Percentiles rank a stretch among this genome's conserved stretches.
Evolutionary conservation across 2,113 vertebrate species (phyloP).

Genomic region (Poecile atricapillus): DNA sequence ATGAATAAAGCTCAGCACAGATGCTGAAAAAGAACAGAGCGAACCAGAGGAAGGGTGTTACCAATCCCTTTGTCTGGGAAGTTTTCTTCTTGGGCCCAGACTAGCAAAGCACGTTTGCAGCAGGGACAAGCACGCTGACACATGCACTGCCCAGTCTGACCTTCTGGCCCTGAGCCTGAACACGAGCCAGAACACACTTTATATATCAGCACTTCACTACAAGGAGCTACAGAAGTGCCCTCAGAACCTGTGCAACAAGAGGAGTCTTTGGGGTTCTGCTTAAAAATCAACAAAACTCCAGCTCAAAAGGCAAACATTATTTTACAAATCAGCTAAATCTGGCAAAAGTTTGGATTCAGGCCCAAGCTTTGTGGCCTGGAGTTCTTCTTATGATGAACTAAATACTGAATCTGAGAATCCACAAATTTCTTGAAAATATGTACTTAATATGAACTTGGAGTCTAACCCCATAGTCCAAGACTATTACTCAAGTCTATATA

Average conservation of each 20-base stretch:
- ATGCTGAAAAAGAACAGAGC: not conserved
- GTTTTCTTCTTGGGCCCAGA: not conserved
- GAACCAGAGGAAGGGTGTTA: not conserved
- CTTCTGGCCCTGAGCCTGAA: not conserved
- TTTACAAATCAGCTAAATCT: not conserved
- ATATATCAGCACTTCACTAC: fast-evolving
- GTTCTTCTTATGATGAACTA: not conserved
- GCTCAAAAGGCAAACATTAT: not conserved
- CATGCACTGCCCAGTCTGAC: too few species aligned
- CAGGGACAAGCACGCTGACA: fast-evolving
- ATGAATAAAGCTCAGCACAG: not conserved
- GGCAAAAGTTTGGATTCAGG: not conserved
- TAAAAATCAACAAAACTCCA: not conserved
- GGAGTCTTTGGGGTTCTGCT: not conserved
- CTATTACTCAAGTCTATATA: slow-evolving; percentile 16
- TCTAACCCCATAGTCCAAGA: not conserved
- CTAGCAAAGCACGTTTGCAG: not conserved
- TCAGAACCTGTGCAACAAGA: not conserved
- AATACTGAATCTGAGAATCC: not conserved
- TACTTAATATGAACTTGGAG: slow-evolving; percentile 23
- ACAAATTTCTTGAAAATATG: slow-evolving; percentile 32
- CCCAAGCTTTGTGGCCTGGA: not conserved
- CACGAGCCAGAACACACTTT: too few species aligned
- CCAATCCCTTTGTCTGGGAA: not conserved
- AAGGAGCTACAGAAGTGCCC: not conserved